Evolutionary conservation across 2,888 invertebrate species (phyloP).

Genomic region (Polydesmus complanatus): DNA sequence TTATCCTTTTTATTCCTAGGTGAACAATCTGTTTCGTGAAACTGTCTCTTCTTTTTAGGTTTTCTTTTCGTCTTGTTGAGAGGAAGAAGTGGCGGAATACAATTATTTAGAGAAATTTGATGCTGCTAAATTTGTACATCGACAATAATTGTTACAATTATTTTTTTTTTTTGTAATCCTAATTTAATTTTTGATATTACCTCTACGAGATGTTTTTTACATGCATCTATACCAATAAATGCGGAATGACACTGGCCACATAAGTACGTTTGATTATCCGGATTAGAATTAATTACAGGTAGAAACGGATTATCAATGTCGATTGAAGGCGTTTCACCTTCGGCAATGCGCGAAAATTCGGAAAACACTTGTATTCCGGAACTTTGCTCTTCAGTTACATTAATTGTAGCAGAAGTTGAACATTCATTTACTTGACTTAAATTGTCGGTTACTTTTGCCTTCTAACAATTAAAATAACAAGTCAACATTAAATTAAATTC

Average conservation of each 20-base stretch:
- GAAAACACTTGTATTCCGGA: not conserved
- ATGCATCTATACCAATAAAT: slow-evolving; percentile 29
- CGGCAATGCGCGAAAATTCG: not conserved
- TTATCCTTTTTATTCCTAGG: slow-evolving; percentile 2
- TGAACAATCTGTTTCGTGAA: not conserved
- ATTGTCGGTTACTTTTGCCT: not conserved
- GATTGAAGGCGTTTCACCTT: not conserved
- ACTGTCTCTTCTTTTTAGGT: slow-evolving; percentile 14
- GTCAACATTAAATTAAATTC: no score
- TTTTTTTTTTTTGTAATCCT: not conserved
- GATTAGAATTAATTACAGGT: not conserved
- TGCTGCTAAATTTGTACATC: no score
- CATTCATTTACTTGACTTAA: not conserved
- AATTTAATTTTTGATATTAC: slow-evolving; percentile 15
- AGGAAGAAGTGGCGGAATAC: slow-evolving; percentile 7
- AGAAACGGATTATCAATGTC: not conserved
- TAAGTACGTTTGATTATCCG: slow-evolving; percentile 26
- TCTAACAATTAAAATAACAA: no score
- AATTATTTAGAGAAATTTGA: slow-evolving; percentile 15
- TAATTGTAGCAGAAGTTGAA: not conserved
- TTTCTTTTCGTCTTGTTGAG: slow-evolving; percentile 13
- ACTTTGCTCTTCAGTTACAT: not conserved
- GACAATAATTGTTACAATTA: not conserved
- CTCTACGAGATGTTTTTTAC: slow-evolving; percentile 30
- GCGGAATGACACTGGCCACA: slow-evolving; percentile 32